Evolutionary conservation across 2,888 invertebrate species (phyloP).

Genomic region (Diaperis boleti): DNA sequence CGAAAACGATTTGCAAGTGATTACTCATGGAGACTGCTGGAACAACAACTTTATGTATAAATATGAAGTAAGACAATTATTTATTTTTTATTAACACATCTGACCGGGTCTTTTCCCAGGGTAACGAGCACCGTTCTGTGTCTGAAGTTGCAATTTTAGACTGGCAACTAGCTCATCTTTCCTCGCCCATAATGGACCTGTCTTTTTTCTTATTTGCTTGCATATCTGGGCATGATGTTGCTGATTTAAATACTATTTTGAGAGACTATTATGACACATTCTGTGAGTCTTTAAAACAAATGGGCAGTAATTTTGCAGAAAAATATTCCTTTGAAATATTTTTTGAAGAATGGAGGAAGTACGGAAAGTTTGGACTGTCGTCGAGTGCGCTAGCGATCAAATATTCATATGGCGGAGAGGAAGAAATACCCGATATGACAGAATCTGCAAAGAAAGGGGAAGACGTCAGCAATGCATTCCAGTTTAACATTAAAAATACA

Average conservation of each 20-base stretch:
- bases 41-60: slow-evolving; percentile 55
- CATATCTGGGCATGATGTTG: slow-evolving; percentile 51
- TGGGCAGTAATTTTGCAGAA: slow-evolving; percentile 1
- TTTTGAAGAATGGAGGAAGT: slow-evolving; percentile 14
- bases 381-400: background rate
- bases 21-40: slow-evolving; percentile 57
- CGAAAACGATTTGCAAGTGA: slow-evolving; percentile 30
- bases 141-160: slow-evolving; percentile 29
- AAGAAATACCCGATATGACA: slow-evolving; percentile 9
- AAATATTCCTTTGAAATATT: background rate
- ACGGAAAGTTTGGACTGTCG: slow-evolving; percentile 1
- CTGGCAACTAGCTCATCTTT: slow-evolving; percentile 29
- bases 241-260: slow-evolving; percentile 54
- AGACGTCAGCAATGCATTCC: background rate
- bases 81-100: background rate
- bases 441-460: slow-evolving; percentile 1
- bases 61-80: slow-evolving; percentile 46
- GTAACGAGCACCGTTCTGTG: background rate
- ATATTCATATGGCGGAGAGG: background rate
- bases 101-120: background rate
- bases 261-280: slow-evolving; percentile 52
- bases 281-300: background rate
- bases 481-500: background rate
- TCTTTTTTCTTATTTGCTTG: slow-evolving; percentile 59
- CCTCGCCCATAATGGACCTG: slow-evolving; percentile 44